Percentiles rank a stretch among this genome's conserved stretches.
phyloP scores from a whole-genome alignment of 2,888 invertebrate genomes.

The Slavum lentiscoides region DNA sequence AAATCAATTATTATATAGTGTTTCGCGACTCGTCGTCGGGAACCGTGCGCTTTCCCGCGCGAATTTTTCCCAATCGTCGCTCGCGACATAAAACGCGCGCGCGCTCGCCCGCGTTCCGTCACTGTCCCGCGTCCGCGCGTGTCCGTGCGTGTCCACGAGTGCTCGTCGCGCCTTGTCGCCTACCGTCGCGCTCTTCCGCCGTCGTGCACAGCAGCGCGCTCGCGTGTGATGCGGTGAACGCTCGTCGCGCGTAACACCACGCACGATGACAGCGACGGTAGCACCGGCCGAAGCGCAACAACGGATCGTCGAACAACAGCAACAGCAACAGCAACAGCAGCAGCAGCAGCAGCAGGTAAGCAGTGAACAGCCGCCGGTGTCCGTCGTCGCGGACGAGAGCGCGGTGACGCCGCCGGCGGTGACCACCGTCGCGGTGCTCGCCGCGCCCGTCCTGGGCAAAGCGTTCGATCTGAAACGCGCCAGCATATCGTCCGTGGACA shows the following conservation, averaged over 20 bases:
- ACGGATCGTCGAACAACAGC: background rate
- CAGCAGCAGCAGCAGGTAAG: background rate
- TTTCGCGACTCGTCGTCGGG: too few species aligned
- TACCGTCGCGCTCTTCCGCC: background rate
- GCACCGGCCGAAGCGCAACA: slow-evolving; percentile 23
- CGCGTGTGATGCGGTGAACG: slow-evolving; percentile 27
- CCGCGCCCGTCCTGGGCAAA: slow-evolving; percentile 61
- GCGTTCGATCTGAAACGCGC: slow-evolving; percentile 65
- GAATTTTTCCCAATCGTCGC: background rate
- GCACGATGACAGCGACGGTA: slow-evolving; percentile 38
- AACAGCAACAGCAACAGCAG: slow-evolving; percentile 29
- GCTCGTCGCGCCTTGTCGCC: background rate
- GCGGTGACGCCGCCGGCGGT: background rate
- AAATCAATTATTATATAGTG: too few species aligned
- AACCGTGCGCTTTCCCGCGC: background rate
- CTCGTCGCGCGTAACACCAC: slow-evolving; percentile 7
- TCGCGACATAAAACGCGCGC: slow-evolving; percentile 21
- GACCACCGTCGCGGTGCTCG: slow-evolving; percentile 20
- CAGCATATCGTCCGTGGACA: slow-evolving; percentile 68
- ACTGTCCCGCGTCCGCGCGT: slow-evolving; percentile 13
- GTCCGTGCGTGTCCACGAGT: background rate
- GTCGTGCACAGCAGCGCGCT: background rate
- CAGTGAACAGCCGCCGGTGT: background rate
- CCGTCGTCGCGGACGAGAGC: background rate
- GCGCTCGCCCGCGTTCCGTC: background rate